Conservation (phyloP, 2,888 invertebrate genomes). For the Willowsia nigromaculata region DNA sequence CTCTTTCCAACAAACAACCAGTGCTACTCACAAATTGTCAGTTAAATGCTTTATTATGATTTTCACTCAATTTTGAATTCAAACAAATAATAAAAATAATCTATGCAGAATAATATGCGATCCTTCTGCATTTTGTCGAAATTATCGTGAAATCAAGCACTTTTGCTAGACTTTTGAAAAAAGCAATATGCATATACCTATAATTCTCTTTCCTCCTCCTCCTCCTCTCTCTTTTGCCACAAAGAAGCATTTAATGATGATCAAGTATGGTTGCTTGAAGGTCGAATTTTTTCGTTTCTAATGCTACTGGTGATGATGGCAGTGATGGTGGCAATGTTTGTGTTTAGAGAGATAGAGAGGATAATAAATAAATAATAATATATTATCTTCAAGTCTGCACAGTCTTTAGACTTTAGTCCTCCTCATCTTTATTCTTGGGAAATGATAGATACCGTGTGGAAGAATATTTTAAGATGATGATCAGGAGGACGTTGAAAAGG, state of each 20-base stretch:
- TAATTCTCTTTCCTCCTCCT: neutral
- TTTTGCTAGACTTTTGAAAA: neutral
- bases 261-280: constrained; percentile 64
- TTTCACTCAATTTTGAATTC: too few species aligned
- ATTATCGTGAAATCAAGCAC: too few species aligned
- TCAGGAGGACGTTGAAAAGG: neutral
- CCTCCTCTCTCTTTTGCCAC: neutral
- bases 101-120: too few species aligned
- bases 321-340: too few species aligned
- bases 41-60: too few species aligned
- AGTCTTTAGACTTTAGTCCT: neutral
- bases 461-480: constrained; percentile 40
- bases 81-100: too few species aligned
- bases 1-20: neutral
- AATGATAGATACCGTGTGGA: constrained; percentile 36
- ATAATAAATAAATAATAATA: too few species aligned
- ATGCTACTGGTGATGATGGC: neutral
- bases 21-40: too few species aligned
- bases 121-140: too few species aligned
- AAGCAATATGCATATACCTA: neutral
- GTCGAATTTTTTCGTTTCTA: constrained; percentile 40
- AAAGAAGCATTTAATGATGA: constrained; percentile 10
- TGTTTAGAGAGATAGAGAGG: too few species aligned
- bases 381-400: too few species aligned
- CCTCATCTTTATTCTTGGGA: neutral